Evolutionary conservation across 2,113 vertebrate species (phyloP), one percentile per base, ranked within the genome.

Genomic region (Neogale vison): DNA sequence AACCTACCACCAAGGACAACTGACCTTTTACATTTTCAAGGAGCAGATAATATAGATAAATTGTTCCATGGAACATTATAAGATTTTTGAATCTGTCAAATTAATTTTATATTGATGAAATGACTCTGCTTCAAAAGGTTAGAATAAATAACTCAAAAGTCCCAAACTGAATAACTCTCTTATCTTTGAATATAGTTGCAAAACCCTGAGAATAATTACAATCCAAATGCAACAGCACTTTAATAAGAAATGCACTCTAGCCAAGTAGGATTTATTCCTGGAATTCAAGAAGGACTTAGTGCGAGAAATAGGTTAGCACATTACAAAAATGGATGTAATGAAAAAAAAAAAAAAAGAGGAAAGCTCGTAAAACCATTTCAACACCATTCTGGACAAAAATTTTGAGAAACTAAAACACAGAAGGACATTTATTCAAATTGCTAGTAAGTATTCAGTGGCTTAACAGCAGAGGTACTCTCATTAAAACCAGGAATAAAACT

Each of bases 241-340:
- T 85, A 34, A 34, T 84, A 83, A 90, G n/a, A 92, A 21, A 76
- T 34, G n/a, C 10, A 69, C 8, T 13, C 57, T 5, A 45, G 88
- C 52, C 31, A 72, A 79, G 8, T 42, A 55, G 15, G 45, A 34
- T 42, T 79, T 67, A 39, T 93, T 95, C 50, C 81, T 65, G 57
- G 31, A 96, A 97, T 95, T 95, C 63, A 90, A 96, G 76, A 97
- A 52, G 42, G 31, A 55, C 18, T 93, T 82, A 74, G 69, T 63
- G 50, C 23, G 6, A 45, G 20, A 83, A 92, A 88, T 21, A 95
- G 23, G n/a, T 86, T 92, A 67, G 24, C 23, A 21, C 65, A 71
- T 15, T 89, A 80, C 26, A 42, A 74, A 86, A 67, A 71, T 80
- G 26, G 12, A 71, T 76, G 34, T 74, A 94, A 93, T 23, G 34